phyloP scores from a whole-genome alignment of 2,888 invertebrate genomes.

The Diarsia mendica region DNA sequence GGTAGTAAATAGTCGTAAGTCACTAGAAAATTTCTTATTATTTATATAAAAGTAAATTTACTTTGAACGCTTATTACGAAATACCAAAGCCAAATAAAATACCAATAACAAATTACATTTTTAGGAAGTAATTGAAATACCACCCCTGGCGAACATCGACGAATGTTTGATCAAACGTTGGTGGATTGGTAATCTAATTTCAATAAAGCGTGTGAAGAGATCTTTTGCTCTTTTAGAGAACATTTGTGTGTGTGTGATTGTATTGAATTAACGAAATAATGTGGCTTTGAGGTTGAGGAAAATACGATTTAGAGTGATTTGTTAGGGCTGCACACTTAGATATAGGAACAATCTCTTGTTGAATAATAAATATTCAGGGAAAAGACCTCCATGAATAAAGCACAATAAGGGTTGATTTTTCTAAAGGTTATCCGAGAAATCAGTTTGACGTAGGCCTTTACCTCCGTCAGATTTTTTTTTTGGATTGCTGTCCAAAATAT shows the following conservation, averaged over 20 bases:
- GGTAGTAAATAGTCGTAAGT: too few relatives aligned
- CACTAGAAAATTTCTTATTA: too few relatives aligned
- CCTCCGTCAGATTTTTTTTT: background rate
- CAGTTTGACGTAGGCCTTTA: background rate
- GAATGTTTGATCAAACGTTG: constrained; percentile 51
- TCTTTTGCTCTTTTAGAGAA: constrained; percentile 11
- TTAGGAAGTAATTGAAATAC: background rate
- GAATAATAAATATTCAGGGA: constrained; percentile 3
- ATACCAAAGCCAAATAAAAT: background rate
- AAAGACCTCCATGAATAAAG: background rate
- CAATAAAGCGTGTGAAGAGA: constrained; percentile 20
- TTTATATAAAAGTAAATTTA: too few relatives aligned
- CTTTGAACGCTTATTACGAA: too few relatives aligned
- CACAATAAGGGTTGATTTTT: background rate
- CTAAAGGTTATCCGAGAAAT: background rate
- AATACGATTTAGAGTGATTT: constrained; percentile 2
- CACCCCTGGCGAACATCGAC: constrained; percentile 5
- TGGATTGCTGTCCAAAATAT: background rate
- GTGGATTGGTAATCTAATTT: constrained; percentile 33
- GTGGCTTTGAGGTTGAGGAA: background rate
- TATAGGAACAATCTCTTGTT: background rate
- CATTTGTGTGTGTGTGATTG: constrained; percentile 7
- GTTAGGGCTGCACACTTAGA: too few relatives aligned
- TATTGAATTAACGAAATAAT: constrained; percentile 8
- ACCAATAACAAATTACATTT: background rate